Conservation (phyloP, 1,140 invertebrate genomes). For the Panagrolaimus sp. region DNA sequence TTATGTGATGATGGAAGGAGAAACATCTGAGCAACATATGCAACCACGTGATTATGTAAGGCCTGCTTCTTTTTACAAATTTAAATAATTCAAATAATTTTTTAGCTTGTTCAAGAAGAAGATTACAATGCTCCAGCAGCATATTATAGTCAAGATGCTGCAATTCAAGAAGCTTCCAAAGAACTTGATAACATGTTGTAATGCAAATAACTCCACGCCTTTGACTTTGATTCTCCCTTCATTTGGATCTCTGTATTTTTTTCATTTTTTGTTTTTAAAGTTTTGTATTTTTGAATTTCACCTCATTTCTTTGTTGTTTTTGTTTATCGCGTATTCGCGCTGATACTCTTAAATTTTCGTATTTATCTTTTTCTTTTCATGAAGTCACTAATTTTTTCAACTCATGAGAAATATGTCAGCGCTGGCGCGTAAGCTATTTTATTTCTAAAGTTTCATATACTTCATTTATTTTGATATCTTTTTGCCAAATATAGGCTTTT, state of each 20-base stretch:
- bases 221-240: background rate
- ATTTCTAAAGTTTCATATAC: too few species aligned
- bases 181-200: slow-evolving; percentile 11
- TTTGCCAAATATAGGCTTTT: too few species aligned
- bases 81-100: background rate
- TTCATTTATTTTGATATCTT: too few species aligned
- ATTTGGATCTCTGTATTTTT: slow-evolving; percentile 10
- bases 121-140: background rate
- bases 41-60: slow-evolving; percentile 12
- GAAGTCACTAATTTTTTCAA: too few species aligned
- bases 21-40: background rate
- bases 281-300: too few species aligned
- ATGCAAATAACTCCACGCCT: background rate
- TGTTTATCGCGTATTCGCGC: too few species aligned
- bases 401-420: too few species aligned
- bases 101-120: slow-evolving; percentile 12
- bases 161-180: slow-evolving; percentile 13
- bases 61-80: background rate
- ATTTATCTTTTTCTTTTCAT: too few species aligned
- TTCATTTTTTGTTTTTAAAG: background rate
- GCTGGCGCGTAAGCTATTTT: too few species aligned
- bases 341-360: too few species aligned
- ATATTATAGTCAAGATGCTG: background rate
- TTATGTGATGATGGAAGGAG: slow-evolving; percentile 5
- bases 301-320: too few species aligned